Conservation (phyloP, 2,888 invertebrate genomes). For the Helobdella robusta region DNA sequence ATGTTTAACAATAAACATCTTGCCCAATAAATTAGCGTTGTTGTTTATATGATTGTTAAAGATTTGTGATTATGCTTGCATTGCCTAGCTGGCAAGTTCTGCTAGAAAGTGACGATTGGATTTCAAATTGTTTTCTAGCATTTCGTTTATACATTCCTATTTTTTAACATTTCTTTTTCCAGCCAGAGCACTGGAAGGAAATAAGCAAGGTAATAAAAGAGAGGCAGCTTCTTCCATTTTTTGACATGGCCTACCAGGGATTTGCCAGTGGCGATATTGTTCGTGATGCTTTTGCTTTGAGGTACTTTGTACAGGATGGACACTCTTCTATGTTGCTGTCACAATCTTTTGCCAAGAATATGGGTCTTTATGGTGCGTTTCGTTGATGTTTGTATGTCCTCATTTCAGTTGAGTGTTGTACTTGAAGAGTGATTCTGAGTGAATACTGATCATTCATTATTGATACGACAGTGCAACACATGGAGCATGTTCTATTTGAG, state of each 20-base stretch:
- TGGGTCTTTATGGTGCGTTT: constrained; percentile 66
- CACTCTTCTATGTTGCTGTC: constrained; percentile 69
- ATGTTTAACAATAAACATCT: too few relatives aligned
- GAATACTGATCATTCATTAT: too few relatives aligned
- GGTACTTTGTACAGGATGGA: constrained; percentile 76
- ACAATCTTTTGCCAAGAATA: constrained; percentile 95
- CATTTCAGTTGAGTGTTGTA: background rate
- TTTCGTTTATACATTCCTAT: too few relatives aligned
- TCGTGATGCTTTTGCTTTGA: constrained; percentile 75
- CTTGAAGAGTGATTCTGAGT: background rate
- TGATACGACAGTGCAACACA: too few relatives aligned
- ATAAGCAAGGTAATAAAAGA: constrained; percentile 67
- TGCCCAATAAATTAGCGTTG: too few relatives aligned
- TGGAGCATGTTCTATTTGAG: too few relatives aligned
- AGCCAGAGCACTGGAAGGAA: constrained; percentile 76
- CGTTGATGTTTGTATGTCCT: background rate
- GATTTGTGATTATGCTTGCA: too few relatives aligned
- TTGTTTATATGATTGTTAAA: too few relatives aligned
- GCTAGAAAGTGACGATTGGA: too few relatives aligned
- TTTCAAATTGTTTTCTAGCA: too few relatives aligned
- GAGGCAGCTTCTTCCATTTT: constrained; percentile 72
- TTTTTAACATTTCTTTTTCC: constrained; percentile 21
- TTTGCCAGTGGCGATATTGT: constrained; percentile 57
- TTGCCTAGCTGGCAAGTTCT: too few relatives aligned
- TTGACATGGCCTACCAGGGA: constrained; percentile 93